These are phyloP conservation scores for Simalia tracyae DNA, from an alignment of 2,797 vertebrate genomes.

Conservation along the genomic window DNA sequence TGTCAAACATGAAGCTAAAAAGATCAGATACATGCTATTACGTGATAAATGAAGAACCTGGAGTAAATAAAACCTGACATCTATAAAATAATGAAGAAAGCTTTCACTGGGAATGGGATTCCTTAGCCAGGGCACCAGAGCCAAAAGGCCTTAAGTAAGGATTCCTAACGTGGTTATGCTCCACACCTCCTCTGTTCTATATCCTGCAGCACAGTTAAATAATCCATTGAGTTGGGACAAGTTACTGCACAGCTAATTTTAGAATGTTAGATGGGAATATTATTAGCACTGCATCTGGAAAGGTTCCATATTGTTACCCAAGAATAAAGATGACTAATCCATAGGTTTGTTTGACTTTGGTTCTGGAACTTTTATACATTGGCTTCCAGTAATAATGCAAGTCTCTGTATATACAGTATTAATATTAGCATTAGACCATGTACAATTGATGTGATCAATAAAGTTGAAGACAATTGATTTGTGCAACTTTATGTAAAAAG, in stretches of 20 bases:
- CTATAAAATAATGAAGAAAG: neutral
- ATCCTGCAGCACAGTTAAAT: neutral
- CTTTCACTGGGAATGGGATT: neutral
- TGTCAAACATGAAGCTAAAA: neutral
- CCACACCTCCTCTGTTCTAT: neutral
- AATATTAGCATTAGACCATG: neutral
- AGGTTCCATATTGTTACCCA: neutral
- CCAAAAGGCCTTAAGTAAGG: neutral
- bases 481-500: neutral
- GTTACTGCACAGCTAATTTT: neutral
- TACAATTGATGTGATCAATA: neutral
- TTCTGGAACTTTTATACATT: neutral
- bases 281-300: neutral
- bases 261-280: neutral
- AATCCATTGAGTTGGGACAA: neutral
- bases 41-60: neutral
- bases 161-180: neutral
- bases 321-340: neutral
- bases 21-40: neutral
- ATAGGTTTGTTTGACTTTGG: neutral
- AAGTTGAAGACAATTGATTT: neutral
- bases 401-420: neutral
- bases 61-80: neutral
- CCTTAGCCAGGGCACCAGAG: neutral
- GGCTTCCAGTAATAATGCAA: neutral